phyloP scores from a whole-genome alignment of 1,140 invertebrate genomes.

The Cotesia chilonis region DNA sequence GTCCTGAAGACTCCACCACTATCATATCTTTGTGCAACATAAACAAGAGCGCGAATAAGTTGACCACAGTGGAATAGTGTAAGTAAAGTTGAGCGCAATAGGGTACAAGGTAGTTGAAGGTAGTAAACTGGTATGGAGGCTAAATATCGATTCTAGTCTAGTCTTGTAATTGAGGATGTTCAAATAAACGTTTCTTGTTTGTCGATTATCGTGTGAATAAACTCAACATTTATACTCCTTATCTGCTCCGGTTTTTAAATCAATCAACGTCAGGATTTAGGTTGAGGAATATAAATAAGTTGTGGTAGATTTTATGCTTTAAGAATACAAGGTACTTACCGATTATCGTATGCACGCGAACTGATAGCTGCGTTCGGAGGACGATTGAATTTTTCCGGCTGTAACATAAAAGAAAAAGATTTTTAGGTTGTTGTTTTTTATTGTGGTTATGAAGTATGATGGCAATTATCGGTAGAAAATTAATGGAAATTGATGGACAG shows the following conservation, averaged over 20 bases:
- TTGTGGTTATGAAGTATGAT: too few species aligned
- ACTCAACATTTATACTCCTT: conserved; percentile 4
- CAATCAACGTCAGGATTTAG: not conserved
- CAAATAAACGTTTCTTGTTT: conserved; percentile 31
- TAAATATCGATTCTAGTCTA: conserved; percentile 42
- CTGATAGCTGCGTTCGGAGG: conserved; percentile 93
- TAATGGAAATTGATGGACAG: too few species aligned
- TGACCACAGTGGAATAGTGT: conserved; percentile 11
- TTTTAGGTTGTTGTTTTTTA: too few species aligned
- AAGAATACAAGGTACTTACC: conserved; percentile 74
- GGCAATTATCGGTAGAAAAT: too few species aligned
- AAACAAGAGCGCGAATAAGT: conserved; percentile 23
- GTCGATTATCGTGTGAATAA: conserved; percentile 20
- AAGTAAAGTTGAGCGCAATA: conserved; percentile 8
- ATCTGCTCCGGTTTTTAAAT: not conserved
- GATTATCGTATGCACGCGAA: conserved; percentile 96
- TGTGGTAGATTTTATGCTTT: not conserved
- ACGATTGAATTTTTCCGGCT: conserved; percentile 98
- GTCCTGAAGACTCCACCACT: too few species aligned
- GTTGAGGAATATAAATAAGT: too few species aligned
- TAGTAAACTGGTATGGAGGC: conserved; percentile 6
- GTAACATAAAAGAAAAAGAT: conserved; percentile 68
- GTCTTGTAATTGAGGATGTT: conserved; percentile 41
- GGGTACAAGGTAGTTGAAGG: not conserved
- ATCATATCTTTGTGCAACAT: not conserved